phyloP scores from a whole-genome alignment of 2,113 vertebrate genomes.

The Cavia porcellus region DNA sequence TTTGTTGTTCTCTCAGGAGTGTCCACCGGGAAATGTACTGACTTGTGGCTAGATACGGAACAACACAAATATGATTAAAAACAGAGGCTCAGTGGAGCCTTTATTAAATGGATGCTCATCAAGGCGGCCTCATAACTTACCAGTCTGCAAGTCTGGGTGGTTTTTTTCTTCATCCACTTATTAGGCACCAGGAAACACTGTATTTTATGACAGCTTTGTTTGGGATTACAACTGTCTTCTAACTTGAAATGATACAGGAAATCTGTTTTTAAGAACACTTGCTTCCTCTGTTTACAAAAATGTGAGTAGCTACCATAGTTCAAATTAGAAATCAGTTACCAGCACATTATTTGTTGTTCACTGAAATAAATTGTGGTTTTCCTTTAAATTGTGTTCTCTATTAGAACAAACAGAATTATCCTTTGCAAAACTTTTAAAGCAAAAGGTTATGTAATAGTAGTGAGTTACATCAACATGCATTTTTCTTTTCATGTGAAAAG shows the following conservation, averaged over 20 bases:
- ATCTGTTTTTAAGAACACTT: not conserved
- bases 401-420: not conserved
- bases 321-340: not conserved
- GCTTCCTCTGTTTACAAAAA: not conserved
- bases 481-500: slow-evolving; percentile 51
- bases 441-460: slow-evolving; percentile 63
- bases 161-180: not conserved
- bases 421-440: not conserved
- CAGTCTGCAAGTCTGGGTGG: not conserved
- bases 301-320: not conserved
- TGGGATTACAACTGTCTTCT: not conserved
- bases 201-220: not conserved
- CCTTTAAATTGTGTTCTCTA: not conserved
- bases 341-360: not conserved
- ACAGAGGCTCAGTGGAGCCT: not conserved
- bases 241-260: not conserved
- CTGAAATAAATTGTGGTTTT: not conserved
- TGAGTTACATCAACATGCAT: slow-evolving; percentile 21
- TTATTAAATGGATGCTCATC: not conserved
- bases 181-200: not conserved
- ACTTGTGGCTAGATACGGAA: not conserved
- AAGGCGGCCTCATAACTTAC: not conserved
- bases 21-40: not conserved
- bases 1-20: not conserved
- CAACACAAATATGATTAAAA: slow-evolving; percentile 14